These are phyloP conservation scores for Perdix hodgsoniae DNA, from an alignment of 2,797 vertebrate species.

Conservation along the genomic window DNA sequence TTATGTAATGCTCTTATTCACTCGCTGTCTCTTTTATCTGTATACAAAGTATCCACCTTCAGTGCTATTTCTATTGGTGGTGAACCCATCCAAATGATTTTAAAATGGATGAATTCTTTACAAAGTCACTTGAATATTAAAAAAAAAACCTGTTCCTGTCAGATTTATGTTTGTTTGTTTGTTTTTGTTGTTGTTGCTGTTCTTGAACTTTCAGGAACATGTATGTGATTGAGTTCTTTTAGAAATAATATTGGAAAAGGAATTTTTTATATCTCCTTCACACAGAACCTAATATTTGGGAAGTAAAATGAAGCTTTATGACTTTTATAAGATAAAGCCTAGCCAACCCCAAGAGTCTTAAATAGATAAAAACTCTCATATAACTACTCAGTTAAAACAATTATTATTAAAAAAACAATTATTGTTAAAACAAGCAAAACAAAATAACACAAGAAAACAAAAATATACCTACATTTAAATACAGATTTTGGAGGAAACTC, in stretches of 20 bases:
- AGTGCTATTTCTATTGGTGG: not conserved
- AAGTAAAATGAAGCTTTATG: not conserved
- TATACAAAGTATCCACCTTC: not conserved
- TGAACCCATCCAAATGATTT: not conserved
- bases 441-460: not conserved
- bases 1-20: not conserved
- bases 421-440: not conserved
- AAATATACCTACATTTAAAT: not conserved
- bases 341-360: not conserved
- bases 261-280: not conserved
- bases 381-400: not conserved
- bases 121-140: conserved; percentile 38
- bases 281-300: not conserved
- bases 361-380: not conserved
- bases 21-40: not conserved
- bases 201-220: not conserved
- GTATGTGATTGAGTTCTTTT: not conserved
- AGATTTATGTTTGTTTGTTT: not conserved
- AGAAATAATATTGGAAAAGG: not conserved
- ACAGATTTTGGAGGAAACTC: not conserved
- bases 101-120: conserved; percentile 27
- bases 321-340: not conserved
- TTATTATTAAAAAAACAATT: not conserved
- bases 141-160: conserved; percentile 20
- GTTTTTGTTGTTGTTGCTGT: not conserved